A percentile compares a stretch with the other conserved stretches of the same genome.
These are phyloP conservation scores for Tapera naevia DNA, from an alignment of 2,797 vertebrate species.

Conservation along the genomic window DNA sequence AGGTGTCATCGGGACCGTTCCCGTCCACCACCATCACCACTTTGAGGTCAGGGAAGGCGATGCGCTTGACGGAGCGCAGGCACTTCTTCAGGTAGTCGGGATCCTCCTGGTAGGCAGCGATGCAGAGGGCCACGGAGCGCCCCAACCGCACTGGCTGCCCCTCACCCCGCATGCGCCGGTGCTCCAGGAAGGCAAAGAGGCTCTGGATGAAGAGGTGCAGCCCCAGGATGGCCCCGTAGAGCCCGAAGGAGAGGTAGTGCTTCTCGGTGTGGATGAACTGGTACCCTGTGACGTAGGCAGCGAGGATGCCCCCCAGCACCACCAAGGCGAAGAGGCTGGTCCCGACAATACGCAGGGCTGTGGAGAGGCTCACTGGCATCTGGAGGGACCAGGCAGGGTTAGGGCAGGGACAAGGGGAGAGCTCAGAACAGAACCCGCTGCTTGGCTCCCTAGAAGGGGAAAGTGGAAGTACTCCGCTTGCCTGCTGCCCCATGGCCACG, in stretches of 20 bases:
- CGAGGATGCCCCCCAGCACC: conserved; percentile 92
- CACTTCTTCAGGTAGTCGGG: conserved; percentile 96
- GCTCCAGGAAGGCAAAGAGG: conserved; percentile 96
- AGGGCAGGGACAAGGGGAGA: not conserved
- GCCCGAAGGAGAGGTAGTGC: conserved; percentile 97
- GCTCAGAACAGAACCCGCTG: no score
- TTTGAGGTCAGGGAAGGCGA: conserved; percentile 91
- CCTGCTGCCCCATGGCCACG: not conserved
- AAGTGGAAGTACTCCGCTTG: accelerated
- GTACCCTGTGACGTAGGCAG: conserved; percentile 96
- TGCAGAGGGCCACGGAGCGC: conserved; percentile 90
- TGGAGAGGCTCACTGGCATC: conserved; percentile 90
- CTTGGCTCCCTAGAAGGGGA: not conserved
- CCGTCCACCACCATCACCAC: conserved; percentile 98
- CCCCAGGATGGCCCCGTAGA: conserved; percentile 95
- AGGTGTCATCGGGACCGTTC: conserved; percentile 89
- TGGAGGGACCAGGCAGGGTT: conserved; percentile 10
- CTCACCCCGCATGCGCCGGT: conserved; percentile 86
- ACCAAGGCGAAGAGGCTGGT: conserved; percentile 93
- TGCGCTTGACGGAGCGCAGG: conserved; percentile 86
- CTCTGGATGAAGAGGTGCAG: conserved; percentile 96
- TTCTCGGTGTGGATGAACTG: conserved; percentile 98
- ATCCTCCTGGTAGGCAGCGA: conserved; percentile 96
- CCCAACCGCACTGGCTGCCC: conserved; percentile 76
- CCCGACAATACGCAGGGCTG: conserved; percentile 87